These are phyloP conservation scores for Gambusia affinis DNA, from an alignment of 2,113 vertebrate species.

Conservation along the genomic window DNA sequence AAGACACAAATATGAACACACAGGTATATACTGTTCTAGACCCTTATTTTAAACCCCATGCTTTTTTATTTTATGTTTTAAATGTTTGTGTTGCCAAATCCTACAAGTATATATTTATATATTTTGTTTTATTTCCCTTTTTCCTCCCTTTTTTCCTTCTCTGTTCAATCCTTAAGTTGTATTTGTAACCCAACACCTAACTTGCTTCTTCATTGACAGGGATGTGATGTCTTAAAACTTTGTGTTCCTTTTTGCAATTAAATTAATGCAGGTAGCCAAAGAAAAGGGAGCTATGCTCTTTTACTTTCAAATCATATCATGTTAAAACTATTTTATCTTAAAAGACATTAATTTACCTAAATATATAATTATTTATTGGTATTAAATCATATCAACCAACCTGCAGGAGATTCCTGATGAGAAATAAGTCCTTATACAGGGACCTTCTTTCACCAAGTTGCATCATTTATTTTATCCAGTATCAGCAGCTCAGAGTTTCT, in stretches of 20 bases:
- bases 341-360: conserved; percentile 67
- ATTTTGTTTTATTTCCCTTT: conserved; percentile 53
- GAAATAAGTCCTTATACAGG: conserved; percentile 61
- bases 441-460: conserved; percentile 79
- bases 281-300: conserved; percentile 26
- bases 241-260: conserved; percentile 33
- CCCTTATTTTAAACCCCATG: conserved; percentile 83
- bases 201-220: conserved; percentile 81
- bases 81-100: conserved; percentile 82
- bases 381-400: conserved; percentile 66
- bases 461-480: conserved; percentile 83
- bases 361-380: conserved; percentile 63
- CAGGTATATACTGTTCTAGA: conserved; percentile 95
- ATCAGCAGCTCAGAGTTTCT: conserved; percentile 48
- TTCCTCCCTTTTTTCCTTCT: conserved; percentile 20
- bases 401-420: conserved; percentile 58
- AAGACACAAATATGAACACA: conserved; percentile 99
- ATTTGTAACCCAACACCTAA: conserved; percentile 75
- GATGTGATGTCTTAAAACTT: conserved; percentile 22
- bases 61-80: conserved; percentile 74
- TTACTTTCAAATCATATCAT: conserved; percentile 41
- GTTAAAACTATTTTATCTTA: conserved; percentile 53
- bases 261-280: conserved; percentile 47
- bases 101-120: conserved; percentile 54
- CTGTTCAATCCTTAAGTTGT: conserved; percentile 71